Conservation (phyloP, 2,797 vertebrate genomes). For the Coilia nasus region DNA sequence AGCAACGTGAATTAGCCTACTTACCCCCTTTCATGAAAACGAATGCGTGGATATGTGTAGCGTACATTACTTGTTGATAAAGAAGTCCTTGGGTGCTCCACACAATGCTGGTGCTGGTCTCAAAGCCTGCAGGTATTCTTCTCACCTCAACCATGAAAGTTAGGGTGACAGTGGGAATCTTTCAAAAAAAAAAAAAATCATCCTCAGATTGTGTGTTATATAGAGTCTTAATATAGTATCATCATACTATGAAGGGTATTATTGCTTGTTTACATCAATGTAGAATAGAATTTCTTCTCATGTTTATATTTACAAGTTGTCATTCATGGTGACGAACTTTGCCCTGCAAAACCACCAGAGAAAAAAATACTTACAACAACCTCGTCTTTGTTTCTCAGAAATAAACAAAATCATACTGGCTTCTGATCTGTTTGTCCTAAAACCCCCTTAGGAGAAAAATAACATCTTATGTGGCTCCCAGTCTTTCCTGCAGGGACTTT, state of each 20-base stretch:
- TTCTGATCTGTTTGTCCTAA: too few species aligned
- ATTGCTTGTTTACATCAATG: neutral
- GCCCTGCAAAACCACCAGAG: neutral
- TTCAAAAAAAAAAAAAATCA: neutral
- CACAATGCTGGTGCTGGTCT: neutral
- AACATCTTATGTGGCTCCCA: too few species aligned
- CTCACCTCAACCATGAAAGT: slow-evolving; percentile 22
- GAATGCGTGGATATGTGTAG: neutral
- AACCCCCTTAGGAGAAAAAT: too few species aligned
- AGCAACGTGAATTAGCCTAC: neutral
- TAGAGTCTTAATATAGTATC: neutral
- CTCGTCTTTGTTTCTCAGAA: too few species aligned
- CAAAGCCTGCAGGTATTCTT: slow-evolving; percentile 5
- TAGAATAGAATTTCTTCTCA: neutral
- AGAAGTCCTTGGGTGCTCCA: neutral
- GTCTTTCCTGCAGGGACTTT: too few species aligned
- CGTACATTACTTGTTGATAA: slow-evolving; percentile 17
- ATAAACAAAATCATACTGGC: too few species aligned
- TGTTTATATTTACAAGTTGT: neutral
- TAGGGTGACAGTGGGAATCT: neutral
- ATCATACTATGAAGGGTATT: neutral
- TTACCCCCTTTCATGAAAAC: neutral
- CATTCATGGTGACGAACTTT: neutral
- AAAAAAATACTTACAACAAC: too few species aligned
- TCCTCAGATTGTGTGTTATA: slow-evolving; percentile 2